A percentile compares a stretch with the other conserved stretches of the same genome.
Evolutionary conservation across 2,113 vertebrate genomes (phyloP).

Genomic region (Indri indri): DNA sequence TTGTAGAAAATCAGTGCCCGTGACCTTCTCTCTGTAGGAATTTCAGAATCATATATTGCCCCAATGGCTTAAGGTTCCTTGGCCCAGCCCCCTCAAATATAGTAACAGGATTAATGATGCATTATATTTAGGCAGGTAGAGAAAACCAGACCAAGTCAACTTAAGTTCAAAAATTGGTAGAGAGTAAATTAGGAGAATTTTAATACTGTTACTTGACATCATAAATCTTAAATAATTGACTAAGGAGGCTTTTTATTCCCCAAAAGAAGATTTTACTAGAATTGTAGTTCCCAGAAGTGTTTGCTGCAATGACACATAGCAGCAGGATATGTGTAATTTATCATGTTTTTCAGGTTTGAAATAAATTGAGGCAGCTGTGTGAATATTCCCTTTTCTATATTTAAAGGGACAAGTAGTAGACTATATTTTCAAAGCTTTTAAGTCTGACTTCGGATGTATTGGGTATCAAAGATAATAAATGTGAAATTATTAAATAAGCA

Average conservation of each 20-base stretch:
- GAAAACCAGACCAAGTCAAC: not conserved
- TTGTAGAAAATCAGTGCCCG: not conserved
- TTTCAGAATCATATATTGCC: constrained; percentile 20
- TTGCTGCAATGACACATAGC: constrained; percentile 4
- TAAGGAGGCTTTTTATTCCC: not conserved
- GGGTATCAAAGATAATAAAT: not conserved
- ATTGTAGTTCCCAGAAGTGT: constrained; percentile 23
- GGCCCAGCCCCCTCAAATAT: not conserved
- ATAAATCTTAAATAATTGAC: constrained; percentile 11
- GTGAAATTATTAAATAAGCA: not conserved
- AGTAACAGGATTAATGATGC: not conserved
- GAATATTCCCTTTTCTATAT: constrained; percentile 1
- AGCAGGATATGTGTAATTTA: not conserved
- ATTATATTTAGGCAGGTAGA: not conserved
- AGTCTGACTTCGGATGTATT: not conserved
- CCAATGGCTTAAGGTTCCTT: not conserved
- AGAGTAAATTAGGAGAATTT: not conserved
- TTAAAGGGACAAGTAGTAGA: not conserved
- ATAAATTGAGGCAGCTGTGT: not conserved
- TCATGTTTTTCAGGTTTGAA: not conserved
- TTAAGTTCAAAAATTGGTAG: not conserved
- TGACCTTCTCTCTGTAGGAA: not conserved
- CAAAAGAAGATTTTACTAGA: not conserved
- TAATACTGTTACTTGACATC: constrained; percentile 2
- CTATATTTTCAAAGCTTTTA: constrained; percentile 10